Base-by-base conservation (phyloP, 2,113 vertebrate species). In the Halichoerus grypus region DNA sequence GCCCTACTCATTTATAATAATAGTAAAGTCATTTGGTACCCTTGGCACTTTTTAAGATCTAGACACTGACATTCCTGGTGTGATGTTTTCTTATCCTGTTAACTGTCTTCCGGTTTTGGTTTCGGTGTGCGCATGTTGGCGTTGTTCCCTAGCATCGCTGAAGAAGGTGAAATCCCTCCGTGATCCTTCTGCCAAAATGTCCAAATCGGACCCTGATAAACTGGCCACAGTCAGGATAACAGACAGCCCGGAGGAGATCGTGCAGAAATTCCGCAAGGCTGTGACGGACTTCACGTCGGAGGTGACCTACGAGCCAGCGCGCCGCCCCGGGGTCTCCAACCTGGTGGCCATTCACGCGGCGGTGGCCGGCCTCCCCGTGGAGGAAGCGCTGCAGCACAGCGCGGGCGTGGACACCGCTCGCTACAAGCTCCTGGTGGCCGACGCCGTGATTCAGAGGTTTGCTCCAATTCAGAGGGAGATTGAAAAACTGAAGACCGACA, bases 281-380 rank as follows among this genome's bases (percentile, higher is more conserved):
- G 98, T 99, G 96, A 99, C 99, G 0, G 99, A 99, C 99, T 99
- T 99, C 92, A 99, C 99, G 57, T 99, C 99, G 0, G 99, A 99
- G 97, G 99, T 99, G 90, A 99, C 99, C 86, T 99, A 99, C 0
- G 99, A 99, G 93, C 99, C 99, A 0, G 98, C 96, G 7, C 0
- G 36, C 1, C 99, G 99, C 1, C 99, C 98, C 0, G 99, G 99
- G 0, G 99, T 99, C 88, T 99, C 99, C 97, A 99, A 99, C 95
- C 96, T 99, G 96, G 99, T 99, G 42, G 98, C 99, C 1, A 99
- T 99, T 89, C 99, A 99, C 0, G 98, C 99, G 0, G 99, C 99
- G 0, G 97, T 99, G 31, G 99, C 98, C 0, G 98, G 96, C 5
- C 98, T 99, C 36, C 96, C 98, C 0, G 98, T 99, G 80, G 98